Evolutionary conservation across 2,888 invertebrate genomes (phyloP).

Genomic region (Frankliniella intonsa): DNA sequence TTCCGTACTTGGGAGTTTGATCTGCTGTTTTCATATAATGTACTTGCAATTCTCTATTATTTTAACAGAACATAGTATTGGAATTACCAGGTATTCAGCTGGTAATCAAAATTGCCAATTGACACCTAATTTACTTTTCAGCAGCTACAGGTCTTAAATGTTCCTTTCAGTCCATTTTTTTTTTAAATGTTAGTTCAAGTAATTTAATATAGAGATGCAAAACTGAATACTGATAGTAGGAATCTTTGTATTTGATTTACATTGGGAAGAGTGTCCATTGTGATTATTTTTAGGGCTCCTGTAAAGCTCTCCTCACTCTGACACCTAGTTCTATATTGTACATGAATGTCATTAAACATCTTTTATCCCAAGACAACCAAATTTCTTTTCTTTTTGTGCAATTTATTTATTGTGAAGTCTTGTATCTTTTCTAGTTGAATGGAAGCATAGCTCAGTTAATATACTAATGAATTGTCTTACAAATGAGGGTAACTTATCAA

Average conservation of each 20-base stretch:
- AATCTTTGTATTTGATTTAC: not conserved
- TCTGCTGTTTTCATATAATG: not conserved
- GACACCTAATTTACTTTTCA: not conserved
- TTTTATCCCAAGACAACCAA: slow-evolving; percentile 25
- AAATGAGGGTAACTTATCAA: not conserved
- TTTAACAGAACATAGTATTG: not conserved
- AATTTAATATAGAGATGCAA: slow-evolving; percentile 9
- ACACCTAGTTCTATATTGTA: slow-evolving; percentile 14
- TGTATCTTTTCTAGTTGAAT: not conserved
- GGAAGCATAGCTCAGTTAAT: slow-evolving; percentile 3
- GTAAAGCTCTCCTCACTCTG: not conserved
- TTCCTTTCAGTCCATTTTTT: not conserved
- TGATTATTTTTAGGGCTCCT: not conserved
- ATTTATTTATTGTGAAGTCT: slow-evolving; percentile 15
- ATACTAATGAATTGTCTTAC: not conserved
- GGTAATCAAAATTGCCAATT: not conserved
- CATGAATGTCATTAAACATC: slow-evolving; percentile 20
- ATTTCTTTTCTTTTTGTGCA: slow-evolving; percentile 3
- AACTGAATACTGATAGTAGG: not conserved
- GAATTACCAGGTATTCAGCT: not conserved
- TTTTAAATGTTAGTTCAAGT: slow-evolving; percentile 4
- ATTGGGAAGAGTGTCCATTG: not conserved
- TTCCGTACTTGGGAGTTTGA: slow-evolving; percentile 1
- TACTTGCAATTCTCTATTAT: not conserved
- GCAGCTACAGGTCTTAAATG: not conserved